Evolutionary conservation across 2,888 invertebrate genomes (phyloP).

Genomic region (Sarcophaga carnaria): DNA sequence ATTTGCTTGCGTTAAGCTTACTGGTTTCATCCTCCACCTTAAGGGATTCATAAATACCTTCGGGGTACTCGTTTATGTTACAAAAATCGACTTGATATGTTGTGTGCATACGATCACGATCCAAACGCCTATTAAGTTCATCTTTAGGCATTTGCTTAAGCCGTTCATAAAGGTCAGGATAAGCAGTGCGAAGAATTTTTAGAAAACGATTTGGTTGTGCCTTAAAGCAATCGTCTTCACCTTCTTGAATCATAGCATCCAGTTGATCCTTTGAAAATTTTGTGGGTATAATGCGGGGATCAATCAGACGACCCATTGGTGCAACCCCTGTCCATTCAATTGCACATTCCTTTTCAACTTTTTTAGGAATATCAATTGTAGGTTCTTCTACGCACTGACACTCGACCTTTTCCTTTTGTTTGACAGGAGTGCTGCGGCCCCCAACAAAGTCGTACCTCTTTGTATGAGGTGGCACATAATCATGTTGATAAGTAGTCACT

Average conservation of each 20-base stretch:
- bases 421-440: constrained; percentile 5
- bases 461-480: constrained; percentile 77
- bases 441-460: constrained; percentile 77
- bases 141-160: constrained; percentile 83
- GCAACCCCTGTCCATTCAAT: constrained; percentile 80
- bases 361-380: constrained; percentile 72
- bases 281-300: constrained; percentile 78
- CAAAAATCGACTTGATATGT: constrained; percentile 85
- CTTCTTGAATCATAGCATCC: constrained; percentile 70
- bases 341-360: constrained; percentile 72
- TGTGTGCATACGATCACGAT: constrained; percentile 83
- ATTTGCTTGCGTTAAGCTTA: constrained; percentile 72
- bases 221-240: constrained; percentile 74
- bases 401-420: constrained; percentile 66
- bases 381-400: constrained; percentile 75
- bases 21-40: constrained; percentile 73
- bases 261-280: constrained; percentile 74
- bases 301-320: constrained; percentile 78
- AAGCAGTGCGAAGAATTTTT: constrained; percentile 80
- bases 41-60: constrained; percentile 77
- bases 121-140: constrained; percentile 82
- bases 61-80: constrained; percentile 78
- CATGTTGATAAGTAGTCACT: constrained; percentile 80
- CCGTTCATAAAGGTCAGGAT: constrained; percentile 84
- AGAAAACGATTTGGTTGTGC: constrained; percentile 80